Evolutionary conservation across 2,797 vertebrate genomes (phyloP), one percentile per base, ranked within the genome.

Genomic region (Peromyscus aztecus): DNA sequence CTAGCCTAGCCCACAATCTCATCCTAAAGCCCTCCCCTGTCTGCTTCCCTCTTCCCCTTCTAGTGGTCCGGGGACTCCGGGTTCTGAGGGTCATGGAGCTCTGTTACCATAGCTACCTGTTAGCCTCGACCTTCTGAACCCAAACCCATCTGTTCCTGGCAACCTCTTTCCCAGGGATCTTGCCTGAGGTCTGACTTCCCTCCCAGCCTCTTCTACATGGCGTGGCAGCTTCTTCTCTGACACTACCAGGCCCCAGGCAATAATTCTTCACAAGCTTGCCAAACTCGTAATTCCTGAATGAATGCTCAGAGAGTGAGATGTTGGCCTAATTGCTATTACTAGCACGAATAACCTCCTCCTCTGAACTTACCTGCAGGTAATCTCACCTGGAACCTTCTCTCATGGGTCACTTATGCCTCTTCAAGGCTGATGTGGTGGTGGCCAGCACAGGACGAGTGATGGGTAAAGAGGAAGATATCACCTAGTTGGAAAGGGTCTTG

Each of bases 291-390:
- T 85, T 82, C 88, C 73, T 40, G 88, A 85, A 88, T 59, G 43
- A 88, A 81, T 69, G 55, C 71, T 73, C 46, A 78, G 63, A 63
- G 92, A 84, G 88, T 84, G 40, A 84, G 78, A 75, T 71, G 49
- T 21, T 55, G 84, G 27, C 61, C 80, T 97, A 81, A 96, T 92
- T 57, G 75, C 69, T 94, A n/a, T 93, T 78, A 46, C 96, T 80
- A 92, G 57, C 73, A 49, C 0, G 31, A 37, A 73, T 3, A 21
- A 37, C 57, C 76, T 82, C 37, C 78, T 81, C 82, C 46, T 61
- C 75, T 55, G 13, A 67, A 77, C 61, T 65, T 69, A 75, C 75
- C 83, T 81, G 55, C 86, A 63, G 82, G 43, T 59, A 40, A 88
- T 49, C 8, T 71, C 76, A 78, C 63, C 85, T 77, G 63, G 46